Conservation (phyloP, 1,140 invertebrate species). For the Drosophila lacertosa region DNA sequence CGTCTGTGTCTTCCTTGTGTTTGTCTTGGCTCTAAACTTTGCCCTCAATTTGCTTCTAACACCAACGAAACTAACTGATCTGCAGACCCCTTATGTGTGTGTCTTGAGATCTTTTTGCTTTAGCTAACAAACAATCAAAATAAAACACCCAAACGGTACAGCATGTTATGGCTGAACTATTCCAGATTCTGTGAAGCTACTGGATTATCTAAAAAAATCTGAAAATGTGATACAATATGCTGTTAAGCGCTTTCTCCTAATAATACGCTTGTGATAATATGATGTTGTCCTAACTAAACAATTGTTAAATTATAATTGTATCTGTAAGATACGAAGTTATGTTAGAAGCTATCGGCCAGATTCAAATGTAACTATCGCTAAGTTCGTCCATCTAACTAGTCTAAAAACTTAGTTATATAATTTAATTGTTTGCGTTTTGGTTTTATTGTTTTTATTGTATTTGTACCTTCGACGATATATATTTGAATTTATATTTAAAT, state of each 20-base stretch:
- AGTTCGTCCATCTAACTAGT: slow-evolving; percentile 53
- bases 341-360: slow-evolving; percentile 11
- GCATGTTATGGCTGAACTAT: background rate
- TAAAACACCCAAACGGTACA: background rate
- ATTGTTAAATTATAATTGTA: slow-evolving; percentile 2
- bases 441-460: slow-evolving; percentile 41
- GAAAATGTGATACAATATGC: background rate
- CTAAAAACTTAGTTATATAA: slow-evolving; percentile 10
- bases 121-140: slow-evolving; percentile 5
- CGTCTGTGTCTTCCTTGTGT: background rate
- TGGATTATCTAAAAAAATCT: background rate
- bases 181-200: background rate
- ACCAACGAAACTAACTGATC: slow-evolving; percentile 15
- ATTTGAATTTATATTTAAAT: slow-evolving; percentile 49
- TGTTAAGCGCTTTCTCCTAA: background rate
- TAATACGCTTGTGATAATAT: slow-evolving; percentile 5
- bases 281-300: slow-evolving; percentile 8
- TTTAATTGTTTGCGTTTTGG: slow-evolving; percentile 50
- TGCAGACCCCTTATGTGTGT: slow-evolving; percentile 3
- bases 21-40: slow-evolving; percentile 6
- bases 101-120: slow-evolving; percentile 4
- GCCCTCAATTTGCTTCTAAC: slow-evolving; percentile 3
- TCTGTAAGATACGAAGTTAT: slow-evolving; percentile 5
- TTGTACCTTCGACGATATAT: slow-evolving; percentile 13
- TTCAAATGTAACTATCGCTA: slow-evolving; percentile 28